These are phyloP conservation scores for Periplaneta americana DNA, from an alignment of 1,140 invertebrate genomes.

Conservation along the genomic window DNA sequence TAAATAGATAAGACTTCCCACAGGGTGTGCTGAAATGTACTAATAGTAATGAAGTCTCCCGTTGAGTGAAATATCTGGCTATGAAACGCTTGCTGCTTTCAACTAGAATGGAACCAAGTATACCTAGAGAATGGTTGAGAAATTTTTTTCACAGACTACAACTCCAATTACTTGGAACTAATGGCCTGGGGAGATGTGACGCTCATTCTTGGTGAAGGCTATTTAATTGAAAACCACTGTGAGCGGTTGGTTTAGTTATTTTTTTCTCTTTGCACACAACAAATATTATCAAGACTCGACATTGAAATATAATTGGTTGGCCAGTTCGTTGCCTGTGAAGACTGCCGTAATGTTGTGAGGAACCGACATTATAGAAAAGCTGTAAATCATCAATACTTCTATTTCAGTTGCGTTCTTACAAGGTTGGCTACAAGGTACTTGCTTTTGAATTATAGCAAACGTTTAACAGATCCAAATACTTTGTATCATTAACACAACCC, in stretches of 20 bases:
- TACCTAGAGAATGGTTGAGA: neutral
- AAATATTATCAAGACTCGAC: neutral
- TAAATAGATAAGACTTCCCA: no score
- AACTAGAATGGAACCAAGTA: neutral
- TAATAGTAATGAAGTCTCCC: no score
- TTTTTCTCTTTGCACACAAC: neutral
- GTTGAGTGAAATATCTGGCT: no score
- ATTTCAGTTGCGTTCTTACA: neutral
- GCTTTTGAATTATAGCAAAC: neutral
- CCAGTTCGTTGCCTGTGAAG: neutral
- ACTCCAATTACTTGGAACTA: neutral
- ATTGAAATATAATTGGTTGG: neutral
- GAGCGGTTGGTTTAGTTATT: neutral
- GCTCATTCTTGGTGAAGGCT: neutral
- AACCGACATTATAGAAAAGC: neutral
- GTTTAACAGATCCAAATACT: neutral
- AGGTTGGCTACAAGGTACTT: neutral
- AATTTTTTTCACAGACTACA: neutral
- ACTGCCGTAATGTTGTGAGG: neutral
- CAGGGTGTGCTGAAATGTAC: no score
- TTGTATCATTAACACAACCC: no score
- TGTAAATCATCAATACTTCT: neutral
- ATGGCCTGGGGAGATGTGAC: neutral
- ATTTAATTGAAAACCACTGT: neutral
- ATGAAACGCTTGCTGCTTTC: neutral